Percentiles rank a stretch among this genome's conserved stretches.
phyloP scores from a whole-genome alignment of 2,113 vertebrate species.

The Bos indicus region DNA sequence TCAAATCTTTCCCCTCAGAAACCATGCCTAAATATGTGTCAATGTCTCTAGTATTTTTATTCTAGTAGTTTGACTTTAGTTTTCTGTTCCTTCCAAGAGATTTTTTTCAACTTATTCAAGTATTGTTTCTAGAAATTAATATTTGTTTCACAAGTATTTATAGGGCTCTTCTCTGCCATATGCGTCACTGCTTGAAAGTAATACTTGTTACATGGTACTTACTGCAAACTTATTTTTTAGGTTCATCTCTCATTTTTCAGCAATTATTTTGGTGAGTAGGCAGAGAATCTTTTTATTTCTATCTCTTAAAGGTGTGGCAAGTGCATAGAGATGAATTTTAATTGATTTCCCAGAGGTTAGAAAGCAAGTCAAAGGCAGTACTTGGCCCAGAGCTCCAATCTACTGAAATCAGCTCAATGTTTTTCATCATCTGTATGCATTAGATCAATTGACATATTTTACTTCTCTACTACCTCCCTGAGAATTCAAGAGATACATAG shows the following conservation, averaged over 20 bases:
- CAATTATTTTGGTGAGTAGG: not conserved
- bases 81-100: not conserved
- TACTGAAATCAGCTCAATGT: not conserved
- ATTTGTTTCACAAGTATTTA: not conserved
- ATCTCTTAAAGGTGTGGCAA: not conserved
- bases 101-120: not conserved
- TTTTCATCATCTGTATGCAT: not conserved
- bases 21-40: not conserved
- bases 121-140: not conserved
- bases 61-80: not conserved
- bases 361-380: not conserved
- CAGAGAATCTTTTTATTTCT: not conserved
- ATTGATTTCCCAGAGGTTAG: constrained; percentile 1
- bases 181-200: not conserved
- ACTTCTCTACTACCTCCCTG: not conserved
- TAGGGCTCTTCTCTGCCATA: not conserved
- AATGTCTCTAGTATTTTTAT: not conserved
- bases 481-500: not conserved
- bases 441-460: not conserved
- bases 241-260: not conserved
- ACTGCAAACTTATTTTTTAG: not conserved
- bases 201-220: not conserved
- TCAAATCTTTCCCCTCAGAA: not conserved
- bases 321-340: not conserved
- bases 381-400: not conserved